Percentiles rank a stretch among this genome's conserved stretches.
phyloP scores from a whole-genome alignment of 2,113 vertebrate genomes.

The Scalopus aquaticus region DNA sequence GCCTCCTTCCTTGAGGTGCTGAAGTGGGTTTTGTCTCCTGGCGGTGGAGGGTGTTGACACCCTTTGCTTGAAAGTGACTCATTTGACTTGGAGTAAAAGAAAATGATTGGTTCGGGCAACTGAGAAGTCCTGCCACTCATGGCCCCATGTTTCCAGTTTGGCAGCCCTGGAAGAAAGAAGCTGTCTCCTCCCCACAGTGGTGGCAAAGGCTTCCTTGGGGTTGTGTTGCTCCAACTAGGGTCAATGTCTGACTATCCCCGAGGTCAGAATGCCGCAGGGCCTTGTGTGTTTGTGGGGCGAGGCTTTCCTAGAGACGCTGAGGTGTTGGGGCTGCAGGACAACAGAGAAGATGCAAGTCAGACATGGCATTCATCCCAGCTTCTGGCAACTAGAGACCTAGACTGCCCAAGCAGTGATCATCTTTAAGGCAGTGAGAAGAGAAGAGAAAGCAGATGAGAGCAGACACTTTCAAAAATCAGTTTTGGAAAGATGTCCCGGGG shows the following conservation, averaged over 20 bases:
- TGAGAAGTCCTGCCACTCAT: neutral
- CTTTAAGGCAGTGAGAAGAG: neutral
- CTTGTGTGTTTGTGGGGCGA: neutral
- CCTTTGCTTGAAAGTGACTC: neutral
- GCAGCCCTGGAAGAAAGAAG: neutral
- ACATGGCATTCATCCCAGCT: neutral
- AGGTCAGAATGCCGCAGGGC: neutral
- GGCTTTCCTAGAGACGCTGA: neutral
- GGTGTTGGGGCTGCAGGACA: neutral
- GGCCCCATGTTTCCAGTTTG: neutral
- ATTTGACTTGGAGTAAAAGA: neutral
- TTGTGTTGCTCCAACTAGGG: too few relatives aligned
- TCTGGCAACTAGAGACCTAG: neutral
- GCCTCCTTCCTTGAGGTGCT: neutral
- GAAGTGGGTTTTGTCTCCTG: neutral
- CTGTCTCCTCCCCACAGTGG: neutral
- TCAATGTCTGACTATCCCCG: neutral
- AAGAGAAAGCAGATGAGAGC: neutral
- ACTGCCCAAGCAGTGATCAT: neutral
- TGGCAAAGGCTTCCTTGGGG: neutral
- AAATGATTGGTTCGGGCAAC: neutral
- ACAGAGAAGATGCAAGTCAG: rapidly evolving
- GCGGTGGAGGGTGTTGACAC: neutral
- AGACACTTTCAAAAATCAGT: neutral
- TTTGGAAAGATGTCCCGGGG: neutral